Conservation (phyloP, 1,140 invertebrate species). For the Cyrtorhinus lividipennis region DNA sequence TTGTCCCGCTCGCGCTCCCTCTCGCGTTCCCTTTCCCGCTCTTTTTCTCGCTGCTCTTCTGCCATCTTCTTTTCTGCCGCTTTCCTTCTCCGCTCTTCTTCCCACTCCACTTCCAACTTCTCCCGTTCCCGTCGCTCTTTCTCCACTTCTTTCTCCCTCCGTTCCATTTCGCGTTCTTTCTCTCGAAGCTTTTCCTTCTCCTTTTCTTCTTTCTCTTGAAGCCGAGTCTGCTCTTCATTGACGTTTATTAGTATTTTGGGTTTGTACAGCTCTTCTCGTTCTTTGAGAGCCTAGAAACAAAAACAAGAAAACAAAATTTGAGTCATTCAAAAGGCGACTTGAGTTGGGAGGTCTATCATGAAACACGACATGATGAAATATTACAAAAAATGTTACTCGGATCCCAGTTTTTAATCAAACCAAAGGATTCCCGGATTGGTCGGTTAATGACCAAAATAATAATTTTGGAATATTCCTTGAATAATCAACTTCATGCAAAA, state of each 20-base stretch:
- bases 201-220: constrained; percentile 38
- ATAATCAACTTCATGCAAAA: too few species aligned
- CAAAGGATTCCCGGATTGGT: too few species aligned
- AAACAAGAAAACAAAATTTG: not conserved
- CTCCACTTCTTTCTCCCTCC: constrained; percentile 28
- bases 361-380: too few species aligned
- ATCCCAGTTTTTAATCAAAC: too few species aligned
- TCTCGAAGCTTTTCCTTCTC: constrained; percentile 37
- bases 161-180: constrained; percentile 32
- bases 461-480: too few species aligned
- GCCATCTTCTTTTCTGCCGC: constrained; percentile 15
- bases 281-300: constrained; percentile 42
- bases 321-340: too few species aligned
- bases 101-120: constrained; percentile 24
- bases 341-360: too few species aligned
- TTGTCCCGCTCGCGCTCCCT: constrained; percentile 4
- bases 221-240: constrained; percentile 37
- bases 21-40: constrained; percentile 14
- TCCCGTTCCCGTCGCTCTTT: constrained; percentile 32
- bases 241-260: constrained; percentile 61
- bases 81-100: constrained; percentile 13
- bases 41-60: constrained; percentile 1
- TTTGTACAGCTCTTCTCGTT: constrained; percentile 68
- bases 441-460: too few species aligned
- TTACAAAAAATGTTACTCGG: too few species aligned